Percentiles rank a stretch among this genome's conserved stretches.
Evolutionary conservation across 2,797 vertebrate species (phyloP).

Genomic region (Neosilurus mollespiculum): DNA sequence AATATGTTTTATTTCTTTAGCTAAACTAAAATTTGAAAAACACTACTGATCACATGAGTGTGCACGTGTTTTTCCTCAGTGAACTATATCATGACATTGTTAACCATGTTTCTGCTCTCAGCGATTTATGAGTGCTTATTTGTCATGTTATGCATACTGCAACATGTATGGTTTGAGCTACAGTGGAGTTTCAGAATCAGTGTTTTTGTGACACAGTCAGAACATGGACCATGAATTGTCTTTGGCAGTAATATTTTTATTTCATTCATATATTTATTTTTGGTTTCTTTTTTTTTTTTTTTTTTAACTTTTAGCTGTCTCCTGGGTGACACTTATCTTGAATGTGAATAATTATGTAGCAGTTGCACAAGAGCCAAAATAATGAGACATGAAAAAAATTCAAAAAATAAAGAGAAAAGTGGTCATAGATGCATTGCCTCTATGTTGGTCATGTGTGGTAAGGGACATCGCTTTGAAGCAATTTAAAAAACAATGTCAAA

Average conservation of each 20-base stretch:
- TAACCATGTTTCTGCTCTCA: conserved; percentile 80
- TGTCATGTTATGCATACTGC: conserved; percentile 91
- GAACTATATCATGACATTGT: conserved; percentile 83
- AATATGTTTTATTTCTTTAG: conserved; percentile 90
- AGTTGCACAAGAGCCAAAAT: conserved; percentile 94
- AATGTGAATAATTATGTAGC: conserved; percentile 99
- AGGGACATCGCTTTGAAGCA: conserved; percentile 61
- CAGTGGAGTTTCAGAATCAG: conserved; percentile 85
- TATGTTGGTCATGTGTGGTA: conserved; percentile 77
- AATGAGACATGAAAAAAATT: conserved; percentile 77
- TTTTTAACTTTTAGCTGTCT: conserved; percentile 87
- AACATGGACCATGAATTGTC: conserved; percentile 88
- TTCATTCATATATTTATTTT: conserved; percentile 64
- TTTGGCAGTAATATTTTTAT: conserved; percentile 67
- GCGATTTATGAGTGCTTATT: conserved; percentile 85
- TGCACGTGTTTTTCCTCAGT: conserved; percentile 92
- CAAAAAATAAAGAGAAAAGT: conserved; percentile 73
- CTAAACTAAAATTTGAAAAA: conserved; percentile 73
- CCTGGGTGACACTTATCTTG: conserved; percentile 98
- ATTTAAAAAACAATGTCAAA: not conserved
- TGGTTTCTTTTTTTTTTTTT: conserved; percentile 60
- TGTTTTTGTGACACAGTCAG: conserved; percentile 92
- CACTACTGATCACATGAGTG: conserved; percentile 94
- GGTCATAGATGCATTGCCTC: conserved; percentile 82
- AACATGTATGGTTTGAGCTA: conserved; percentile 88